Evolutionary conservation across 2,888 invertebrate genomes (phyloP), one percentile per base, ranked within the genome.

Genomic region (Lasius fuliginosus): DNA sequence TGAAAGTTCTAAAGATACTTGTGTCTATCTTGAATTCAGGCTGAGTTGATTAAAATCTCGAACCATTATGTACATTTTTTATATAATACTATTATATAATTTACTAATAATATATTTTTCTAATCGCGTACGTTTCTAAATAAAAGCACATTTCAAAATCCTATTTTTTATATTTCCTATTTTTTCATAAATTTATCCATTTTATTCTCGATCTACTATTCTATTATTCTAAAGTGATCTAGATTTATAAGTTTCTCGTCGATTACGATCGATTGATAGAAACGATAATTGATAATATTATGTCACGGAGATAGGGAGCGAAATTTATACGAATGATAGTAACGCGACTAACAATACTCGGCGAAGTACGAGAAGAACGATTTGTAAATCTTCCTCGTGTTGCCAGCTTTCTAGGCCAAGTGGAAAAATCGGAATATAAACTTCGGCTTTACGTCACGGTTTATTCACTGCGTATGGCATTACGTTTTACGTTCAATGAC

Each of bases 341-440:
- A 42, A 69, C 9, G 12, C 42, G 42, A 69, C 56, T 56, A 67
- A 67, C 53, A 68, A 67, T 40, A 67, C 27, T 76, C 67, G 27
- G 8, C 68, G 27, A 56, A 53, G 53, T 42, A 40, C 30, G 30
- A 12, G 42, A 23, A 46, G 23, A 65, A 49, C 27, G 12, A 49
- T 46, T 49, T 67, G 49, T 74, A 84, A 67, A 84, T 82, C 73
- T 74, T 73, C 33, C 9, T 56, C 60, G 73, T 49, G 42, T 82
- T 84, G 40, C 27, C 36, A 33, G 67, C 4, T 82, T 73, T 84
- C 73, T 73, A 73, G 82, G 84, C 73, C 84, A 84, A 84, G 67
- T 82, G 73, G 71, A 82, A 71, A 67, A 84, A 67, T 56, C 73
- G 65, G 58, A 60, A 64, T 46, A 71, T 84, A 82, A 84, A 82